Percentiles rank a stretch among this genome's conserved stretches.
phyloP scores from a whole-genome alignment of 2,113 vertebrate species.

The Ptilorrhoa leucosticta region DNA sequence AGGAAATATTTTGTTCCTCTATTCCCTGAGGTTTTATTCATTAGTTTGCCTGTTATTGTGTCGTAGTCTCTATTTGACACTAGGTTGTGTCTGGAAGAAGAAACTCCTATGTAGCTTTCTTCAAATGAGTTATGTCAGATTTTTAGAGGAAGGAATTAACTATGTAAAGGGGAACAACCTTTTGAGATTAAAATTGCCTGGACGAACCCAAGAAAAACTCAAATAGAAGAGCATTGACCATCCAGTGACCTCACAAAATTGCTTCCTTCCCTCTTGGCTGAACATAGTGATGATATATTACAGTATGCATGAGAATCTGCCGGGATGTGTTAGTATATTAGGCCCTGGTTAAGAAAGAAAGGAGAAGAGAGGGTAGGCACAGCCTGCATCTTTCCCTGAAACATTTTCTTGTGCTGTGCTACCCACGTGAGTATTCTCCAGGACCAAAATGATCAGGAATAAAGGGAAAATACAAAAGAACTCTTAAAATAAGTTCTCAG shows the following conservation, averaged over 20 bases:
- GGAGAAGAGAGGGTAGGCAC: neutral
- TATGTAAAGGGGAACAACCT: conserved; percentile 43
- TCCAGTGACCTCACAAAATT: conserved; percentile 54
- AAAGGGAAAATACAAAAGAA: neutral
- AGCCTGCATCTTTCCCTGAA: neutral
- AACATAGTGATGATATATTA: conserved; percentile 39
- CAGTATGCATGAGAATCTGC: conserved; percentile 18
- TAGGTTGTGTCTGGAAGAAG: neutral
- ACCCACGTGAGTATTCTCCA: neutral
- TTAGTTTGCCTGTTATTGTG: neutral
- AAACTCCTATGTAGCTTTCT: neutral
- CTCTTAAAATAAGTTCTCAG: neutral
- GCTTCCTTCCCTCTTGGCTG: conserved; percentile 55
- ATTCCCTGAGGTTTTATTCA: neutral
- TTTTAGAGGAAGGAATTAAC: conserved; percentile 40
- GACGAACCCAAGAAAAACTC: conserved; percentile 44
- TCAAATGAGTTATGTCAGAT: conserved; percentile 47
- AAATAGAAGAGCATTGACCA: conserved; percentile 46
- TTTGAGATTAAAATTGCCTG: conserved; percentile 43
- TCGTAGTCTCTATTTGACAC: neutral
- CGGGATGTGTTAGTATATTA: neutral
- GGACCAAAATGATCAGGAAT: neutral
- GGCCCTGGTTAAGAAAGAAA: neutral
- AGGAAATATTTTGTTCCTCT: neutral
- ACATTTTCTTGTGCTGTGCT: neutral